Evolutionary conservation across 2,888 invertebrate genomes (phyloP), one percentile per base, ranked within the genome.

Genomic region (Heliconius ethilla): DNA sequence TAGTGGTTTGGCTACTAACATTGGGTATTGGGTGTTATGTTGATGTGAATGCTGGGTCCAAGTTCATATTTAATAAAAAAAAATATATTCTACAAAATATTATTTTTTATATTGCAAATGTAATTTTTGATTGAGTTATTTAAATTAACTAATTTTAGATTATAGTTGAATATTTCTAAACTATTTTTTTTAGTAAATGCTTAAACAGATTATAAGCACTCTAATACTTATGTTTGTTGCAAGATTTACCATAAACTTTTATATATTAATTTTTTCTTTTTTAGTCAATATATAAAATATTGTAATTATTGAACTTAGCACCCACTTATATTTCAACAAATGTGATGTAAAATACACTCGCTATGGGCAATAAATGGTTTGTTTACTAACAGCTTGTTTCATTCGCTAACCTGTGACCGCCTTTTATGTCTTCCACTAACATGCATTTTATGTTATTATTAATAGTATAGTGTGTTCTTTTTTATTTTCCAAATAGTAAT

Each of bases 331-430:
- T 63, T 55, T 51, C 18, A 72, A 55, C 27, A 45, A 73, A 40
- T 75, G 75, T 73, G 70, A 66, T 80, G 78, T 80, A 78, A 73
- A 69, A 78, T 59, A 73, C 74, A 72, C 66, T 5, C 66, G 77
- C 59, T 74, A 73, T 76, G 59, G 77, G 69, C 75, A 90, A 90
- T 90, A 90, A 89, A 90, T 67, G 83, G 82, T 80, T 89, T 84
- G 81, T 80, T 84, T 83, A 88, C 88, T 90, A 90, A 90, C 89
- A 77, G 89, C 90, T 90, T 81, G 90, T 90, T 90, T 90, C 84
- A 90, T 90, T 90, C 82, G 84, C 84, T 87, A 82, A 83, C 82
- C 81, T 74, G 45, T 62, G 65, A 51, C 70, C 45, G 33, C 45
- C 45, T 51, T n/a, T 15, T 63, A 15, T 62, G 9, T 33, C 45